Evolutionary conservation across 2,888 invertebrate species (phyloP).

Genomic region (Amphipyra berbera): DNA sequence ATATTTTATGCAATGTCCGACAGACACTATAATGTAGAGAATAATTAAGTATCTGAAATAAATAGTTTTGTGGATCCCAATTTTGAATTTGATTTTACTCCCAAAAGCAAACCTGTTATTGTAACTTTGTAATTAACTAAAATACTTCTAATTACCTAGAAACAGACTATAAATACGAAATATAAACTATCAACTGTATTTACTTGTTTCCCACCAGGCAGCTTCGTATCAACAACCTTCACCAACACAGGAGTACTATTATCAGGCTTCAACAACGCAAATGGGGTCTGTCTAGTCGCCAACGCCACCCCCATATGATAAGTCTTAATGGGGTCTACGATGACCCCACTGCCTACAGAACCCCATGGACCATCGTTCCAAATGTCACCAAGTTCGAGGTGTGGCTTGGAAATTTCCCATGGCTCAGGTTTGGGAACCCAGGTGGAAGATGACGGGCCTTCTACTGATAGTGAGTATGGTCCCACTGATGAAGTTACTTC

Average conservation of each 20-base stretch:
- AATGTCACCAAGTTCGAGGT: slow-evolving; percentile 58
- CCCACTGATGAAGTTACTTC: slow-evolving; percentile 83
- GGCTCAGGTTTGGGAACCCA: slow-evolving; percentile 63
- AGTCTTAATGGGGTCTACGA: slow-evolving; percentile 93
- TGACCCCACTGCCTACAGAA: slow-evolving; percentile 84
- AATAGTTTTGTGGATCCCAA: too few relatives aligned
- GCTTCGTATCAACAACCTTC: slow-evolving; percentile 90
- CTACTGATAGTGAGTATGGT: slow-evolving; percentile 70
- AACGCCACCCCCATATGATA: slow-evolving; percentile 92
- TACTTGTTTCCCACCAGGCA: slow-evolving; percentile 87
- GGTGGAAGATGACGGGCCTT: slow-evolving; percentile 56
- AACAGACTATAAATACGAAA: too few relatives aligned
- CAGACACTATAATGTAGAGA: too few relatives aligned
- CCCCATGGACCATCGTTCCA: slow-evolving; percentile 66
- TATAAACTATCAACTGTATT: too few relatives aligned
- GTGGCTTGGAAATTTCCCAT: slow-evolving; percentile 65
- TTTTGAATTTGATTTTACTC: too few relatives aligned
- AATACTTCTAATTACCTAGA: too few relatives aligned
- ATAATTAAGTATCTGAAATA: too few relatives aligned
- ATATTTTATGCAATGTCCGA: neutral
- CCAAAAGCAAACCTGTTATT: too few relatives aligned
- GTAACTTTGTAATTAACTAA: too few relatives aligned
- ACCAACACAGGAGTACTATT: slow-evolving; percentile 92
- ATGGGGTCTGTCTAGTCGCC: slow-evolving; percentile 92
- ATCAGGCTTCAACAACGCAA: slow-evolving; percentile 92